These are phyloP conservation scores for Colletes collaris DNA, from an alignment of 2,888 invertebrate species.

Conservation along the genomic window DNA sequence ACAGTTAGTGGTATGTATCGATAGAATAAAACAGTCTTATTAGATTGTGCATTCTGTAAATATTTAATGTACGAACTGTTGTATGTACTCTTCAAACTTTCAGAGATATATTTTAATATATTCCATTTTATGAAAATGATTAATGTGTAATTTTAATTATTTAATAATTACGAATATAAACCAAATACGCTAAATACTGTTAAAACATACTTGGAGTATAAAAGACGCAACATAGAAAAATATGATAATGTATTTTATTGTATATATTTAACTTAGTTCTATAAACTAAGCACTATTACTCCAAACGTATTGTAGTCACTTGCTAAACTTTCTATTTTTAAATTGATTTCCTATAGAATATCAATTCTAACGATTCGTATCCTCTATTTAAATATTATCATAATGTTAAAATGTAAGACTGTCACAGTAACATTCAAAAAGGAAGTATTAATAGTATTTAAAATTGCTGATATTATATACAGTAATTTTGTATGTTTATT, in stretches of 20 bases:
- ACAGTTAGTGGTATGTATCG: not conserved
- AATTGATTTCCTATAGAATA: slow-evolving; percentile 15
- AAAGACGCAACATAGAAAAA: not conserved
- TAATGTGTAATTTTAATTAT: slow-evolving; percentile 18
- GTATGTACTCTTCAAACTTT: slow-evolving; percentile 12
- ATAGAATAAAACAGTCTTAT: slow-evolving; percentile 12
- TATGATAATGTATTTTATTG: not conserved
- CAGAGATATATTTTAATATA: slow-evolving; percentile 10
- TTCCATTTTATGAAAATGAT: slow-evolving; percentile 12
- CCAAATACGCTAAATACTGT: slow-evolving; percentile 8
- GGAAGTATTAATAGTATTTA: slow-evolving; percentile 18
- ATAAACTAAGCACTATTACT: slow-evolving; percentile 31
- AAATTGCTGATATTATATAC: slow-evolving; percentile 13
- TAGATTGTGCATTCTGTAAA: slow-evolving; percentile 13
- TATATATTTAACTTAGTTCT: slow-evolving; percentile 20
- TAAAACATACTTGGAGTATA: not conserved
- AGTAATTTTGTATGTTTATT: slow-evolving; percentile 22
- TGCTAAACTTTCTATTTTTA: slow-evolving; percentile 22
- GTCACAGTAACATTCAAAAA: slow-evolving; percentile 28
- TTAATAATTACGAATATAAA: slow-evolving; percentile 10
- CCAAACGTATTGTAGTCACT: slow-evolving; percentile 22
- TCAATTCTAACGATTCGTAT: slow-evolving; percentile 6
- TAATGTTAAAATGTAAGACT: slow-evolving; percentile 7
- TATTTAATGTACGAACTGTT: slow-evolving; percentile 12
- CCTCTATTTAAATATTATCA: slow-evolving; percentile 32